These are phyloP conservation scores for Melopsittacus undulatus DNA, from an alignment of 2,797 vertebrate genomes.

Conservation along the genomic window DNA sequence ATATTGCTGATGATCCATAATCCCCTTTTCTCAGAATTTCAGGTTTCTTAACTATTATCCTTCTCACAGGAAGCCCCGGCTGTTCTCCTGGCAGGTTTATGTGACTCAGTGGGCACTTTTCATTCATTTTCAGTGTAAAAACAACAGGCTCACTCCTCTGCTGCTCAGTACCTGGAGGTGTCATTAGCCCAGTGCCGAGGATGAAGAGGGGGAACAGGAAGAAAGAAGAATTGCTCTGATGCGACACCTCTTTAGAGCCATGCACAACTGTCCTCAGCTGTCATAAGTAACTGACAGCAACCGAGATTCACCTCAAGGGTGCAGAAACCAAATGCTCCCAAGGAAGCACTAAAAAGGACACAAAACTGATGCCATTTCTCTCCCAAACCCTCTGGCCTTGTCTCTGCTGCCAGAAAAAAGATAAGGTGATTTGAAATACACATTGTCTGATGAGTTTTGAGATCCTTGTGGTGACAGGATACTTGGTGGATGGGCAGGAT, in stretches of 20 bases:
- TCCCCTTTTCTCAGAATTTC: conserved; percentile 37
- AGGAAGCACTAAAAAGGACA: not conserved
- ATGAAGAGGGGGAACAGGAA: not conserved
- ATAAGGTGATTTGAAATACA: not conserved
- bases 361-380: not conserved
- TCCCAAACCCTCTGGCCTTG: not conserved
- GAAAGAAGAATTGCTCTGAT: conserved; percentile 6
- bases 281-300: not conserved
- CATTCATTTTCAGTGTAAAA: conserved; percentile 47
- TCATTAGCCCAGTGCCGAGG: not conserved
- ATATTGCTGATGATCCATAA: conserved; percentile 54
- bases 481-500: not conserved
- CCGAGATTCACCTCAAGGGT: not conserved
- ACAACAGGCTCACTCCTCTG: conserved; percentile 20
- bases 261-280: accelerated
- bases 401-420: not conserved
- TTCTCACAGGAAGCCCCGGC: not conserved
- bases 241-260: conserved; percentile 6
- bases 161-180: not conserved
- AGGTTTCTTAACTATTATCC: conserved; percentile 57
- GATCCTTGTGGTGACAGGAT: not conserved
- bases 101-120: conserved; percentile 54
- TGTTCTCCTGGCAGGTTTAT: conserved; percentile 57
- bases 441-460: not conserved
- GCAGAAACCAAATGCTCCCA: not conserved